A percentile compares a stretch with the other conserved stretches of the same genome.
Evolutionary conservation across 53 echinoderm and acorn worm genomes (phyloP).

Genomic region (Henricia sp.): DNA sequence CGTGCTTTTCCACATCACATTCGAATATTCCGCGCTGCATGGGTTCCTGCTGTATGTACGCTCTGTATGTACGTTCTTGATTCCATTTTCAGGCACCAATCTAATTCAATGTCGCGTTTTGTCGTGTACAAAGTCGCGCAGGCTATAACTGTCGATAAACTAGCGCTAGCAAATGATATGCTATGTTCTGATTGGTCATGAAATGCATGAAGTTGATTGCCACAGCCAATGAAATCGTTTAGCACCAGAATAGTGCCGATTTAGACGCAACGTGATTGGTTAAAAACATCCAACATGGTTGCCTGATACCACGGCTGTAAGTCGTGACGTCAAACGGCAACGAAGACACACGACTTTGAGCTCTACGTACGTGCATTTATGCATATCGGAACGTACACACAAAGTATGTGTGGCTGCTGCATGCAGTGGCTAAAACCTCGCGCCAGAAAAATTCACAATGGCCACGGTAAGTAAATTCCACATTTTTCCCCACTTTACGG

Average conservation of each 20-base stretch:
- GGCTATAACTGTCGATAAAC: neutral
- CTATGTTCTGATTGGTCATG: too few relatives aligned
- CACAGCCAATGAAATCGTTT: too few relatives aligned
- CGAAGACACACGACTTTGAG: too few relatives aligned
- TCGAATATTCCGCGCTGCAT: constrained; percentile 23
- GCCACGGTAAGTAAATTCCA: constrained; percentile 46
- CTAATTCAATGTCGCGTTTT: constrained; percentile 58
- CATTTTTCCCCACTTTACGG: constrained; percentile 17
- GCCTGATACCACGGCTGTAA: too few relatives aligned
- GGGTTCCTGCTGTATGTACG: neutral
- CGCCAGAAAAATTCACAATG: constrained; percentile 49
- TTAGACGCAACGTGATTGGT: too few relatives aligned
- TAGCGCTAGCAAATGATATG: neutral
- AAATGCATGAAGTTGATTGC: too few relatives aligned
- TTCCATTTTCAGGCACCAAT: constrained; percentile 10
- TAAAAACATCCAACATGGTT: too few relatives aligned
- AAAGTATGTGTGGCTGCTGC: neutral
- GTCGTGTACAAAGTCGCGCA: constrained; percentile 15
- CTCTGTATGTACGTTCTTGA: neutral
- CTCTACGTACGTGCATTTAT: neutral
- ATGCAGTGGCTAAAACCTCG: neutral
- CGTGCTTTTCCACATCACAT: too few relatives aligned
- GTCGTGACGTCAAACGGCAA: too few relatives aligned
- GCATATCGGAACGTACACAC: neutral
- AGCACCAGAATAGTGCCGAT: too few relatives aligned